Percentiles rank a stretch among this genome's conserved stretches.
Conservation (phyloP, 1,140 invertebrate species). For the Trichoplusia ni region DNA sequence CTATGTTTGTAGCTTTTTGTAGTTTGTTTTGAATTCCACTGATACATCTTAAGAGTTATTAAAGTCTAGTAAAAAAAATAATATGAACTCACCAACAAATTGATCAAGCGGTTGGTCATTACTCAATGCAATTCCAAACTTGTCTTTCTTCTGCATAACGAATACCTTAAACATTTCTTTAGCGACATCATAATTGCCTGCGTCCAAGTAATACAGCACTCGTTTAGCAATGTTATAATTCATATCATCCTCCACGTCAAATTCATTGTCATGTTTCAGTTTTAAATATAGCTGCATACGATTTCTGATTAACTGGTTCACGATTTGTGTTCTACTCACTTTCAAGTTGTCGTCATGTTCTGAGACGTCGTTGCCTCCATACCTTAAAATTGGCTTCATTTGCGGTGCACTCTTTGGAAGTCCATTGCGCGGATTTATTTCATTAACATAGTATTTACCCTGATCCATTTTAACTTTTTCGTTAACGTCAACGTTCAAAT, state of each 20-base stretch:
- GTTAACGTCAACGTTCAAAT: constrained; percentile 55
- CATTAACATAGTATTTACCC: not conserved
- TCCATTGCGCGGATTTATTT: constrained; percentile 1
- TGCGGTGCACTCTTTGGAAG: not conserved
- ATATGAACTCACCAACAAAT: not conserved
- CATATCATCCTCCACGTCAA: constrained; percentile 43
- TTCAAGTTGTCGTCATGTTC: constrained; percentile 40
- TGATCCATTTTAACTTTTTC: constrained; percentile 48
- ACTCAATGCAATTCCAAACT: not conserved
- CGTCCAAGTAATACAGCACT: constrained; percentile 53
- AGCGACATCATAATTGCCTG: constrained; percentile 56
- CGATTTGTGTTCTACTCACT: constrained; percentile 57
- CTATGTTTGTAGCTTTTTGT: too few relatives aligned
- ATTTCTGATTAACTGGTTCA: constrained; percentile 65
- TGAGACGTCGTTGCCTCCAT: not conserved
- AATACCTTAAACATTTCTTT: constrained; percentile 66
- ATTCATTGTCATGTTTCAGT: constrained; percentile 45
- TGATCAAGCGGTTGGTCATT: not conserved
- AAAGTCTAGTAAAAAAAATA: not conserved
- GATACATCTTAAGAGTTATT: too few relatives aligned
- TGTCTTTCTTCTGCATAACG: constrained; percentile 38
- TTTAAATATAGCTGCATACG: constrained; percentile 58
- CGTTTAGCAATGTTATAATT: constrained; percentile 61
- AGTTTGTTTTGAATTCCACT: too few relatives aligned
- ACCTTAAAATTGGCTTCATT: not conserved